These are phyloP conservation scores for Argyrosomus japonicus DNA, from an alignment of 2,113 vertebrate species.

Conservation along the genomic window DNA sequence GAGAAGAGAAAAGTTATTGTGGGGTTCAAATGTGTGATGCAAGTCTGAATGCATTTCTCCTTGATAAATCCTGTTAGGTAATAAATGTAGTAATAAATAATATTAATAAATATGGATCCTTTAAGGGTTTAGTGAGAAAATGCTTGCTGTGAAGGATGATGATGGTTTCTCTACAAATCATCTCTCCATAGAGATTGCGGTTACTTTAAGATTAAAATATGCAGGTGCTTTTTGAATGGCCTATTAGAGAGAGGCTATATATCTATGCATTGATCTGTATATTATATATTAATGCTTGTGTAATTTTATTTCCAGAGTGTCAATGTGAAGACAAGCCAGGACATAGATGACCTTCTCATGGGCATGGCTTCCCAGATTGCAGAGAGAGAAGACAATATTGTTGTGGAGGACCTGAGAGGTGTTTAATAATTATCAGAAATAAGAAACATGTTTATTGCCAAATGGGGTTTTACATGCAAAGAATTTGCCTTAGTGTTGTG, in stretches of 20 bases:
- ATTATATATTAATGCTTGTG: background rate
- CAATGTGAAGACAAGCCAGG: conserved; percentile 74
- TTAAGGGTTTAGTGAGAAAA: background rate
- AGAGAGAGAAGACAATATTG: conserved; percentile 89
- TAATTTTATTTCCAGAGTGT: conserved; percentile 77
- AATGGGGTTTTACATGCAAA: background rate
- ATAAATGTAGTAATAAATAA: background rate
- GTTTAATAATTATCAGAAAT: background rate
- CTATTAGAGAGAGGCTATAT: background rate
- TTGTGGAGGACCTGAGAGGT: conserved; percentile 96
- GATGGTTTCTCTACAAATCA: background rate
- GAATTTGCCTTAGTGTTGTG: background rate
- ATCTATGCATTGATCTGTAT: too few relatives aligned
- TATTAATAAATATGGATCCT: background rate
- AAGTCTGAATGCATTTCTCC: background rate
- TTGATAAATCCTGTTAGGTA: background rate
- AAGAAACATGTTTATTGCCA: background rate
- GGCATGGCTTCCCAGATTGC: conserved; percentile 97
- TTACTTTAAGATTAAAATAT: background rate
- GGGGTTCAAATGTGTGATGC: background rate
- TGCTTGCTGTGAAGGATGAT: conserved; percentile 1
- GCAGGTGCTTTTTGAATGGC: background rate
- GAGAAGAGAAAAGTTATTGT: background rate
- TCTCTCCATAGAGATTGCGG: background rate
- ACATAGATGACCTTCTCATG: conserved; percentile 88